phyloP scores from a whole-genome alignment of 2,797 vertebrate species.

The Linurgus olivaceus region DNA sequence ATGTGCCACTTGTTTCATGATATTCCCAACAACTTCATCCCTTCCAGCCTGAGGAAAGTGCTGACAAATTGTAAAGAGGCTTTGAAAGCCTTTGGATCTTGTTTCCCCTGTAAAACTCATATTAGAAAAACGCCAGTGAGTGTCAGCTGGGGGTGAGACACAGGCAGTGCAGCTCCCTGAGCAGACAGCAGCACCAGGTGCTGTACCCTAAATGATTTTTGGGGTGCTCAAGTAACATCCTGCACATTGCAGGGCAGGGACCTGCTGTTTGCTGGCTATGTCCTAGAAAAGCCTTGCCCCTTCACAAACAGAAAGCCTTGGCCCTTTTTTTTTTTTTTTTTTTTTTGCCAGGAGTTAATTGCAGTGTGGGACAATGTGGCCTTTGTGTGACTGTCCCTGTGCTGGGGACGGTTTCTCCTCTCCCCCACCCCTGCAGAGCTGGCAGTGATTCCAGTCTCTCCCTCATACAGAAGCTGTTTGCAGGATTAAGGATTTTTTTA shows the following conservation, averaged over 20 bases:
- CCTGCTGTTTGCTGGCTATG: rapidly evolving
- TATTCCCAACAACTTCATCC: not conserved
- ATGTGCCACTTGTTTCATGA: not conserved
- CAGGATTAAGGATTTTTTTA: not conserved
- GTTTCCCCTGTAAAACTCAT: not conserved
- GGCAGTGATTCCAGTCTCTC: not conserved
- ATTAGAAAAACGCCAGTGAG: rapidly evolving
- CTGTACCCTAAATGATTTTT: not conserved
- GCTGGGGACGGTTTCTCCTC: not conserved
- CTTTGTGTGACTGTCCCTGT: not conserved
- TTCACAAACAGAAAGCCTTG: not conserved
- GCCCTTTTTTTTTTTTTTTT: not conserved
- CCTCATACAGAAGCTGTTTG: not conserved
- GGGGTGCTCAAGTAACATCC: not conserved
- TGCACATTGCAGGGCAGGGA: rapidly evolving
- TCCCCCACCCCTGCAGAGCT: not conserved
- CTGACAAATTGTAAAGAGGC: not conserved
- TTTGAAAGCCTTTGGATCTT: not conserved
- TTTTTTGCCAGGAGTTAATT: not conserved
- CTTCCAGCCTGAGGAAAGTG: not conserved
- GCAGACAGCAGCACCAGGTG: rapidly evolving
- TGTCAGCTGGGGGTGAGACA: not conserved
- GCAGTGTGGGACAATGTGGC: not conserved
- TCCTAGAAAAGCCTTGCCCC: not conserved
- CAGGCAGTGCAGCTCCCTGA: not conserved